Evolutionary conservation across 2,888 invertebrate genomes (phyloP), one percentile per base, ranked within the genome.

Genomic region (Hipparchia semele): DNA sequence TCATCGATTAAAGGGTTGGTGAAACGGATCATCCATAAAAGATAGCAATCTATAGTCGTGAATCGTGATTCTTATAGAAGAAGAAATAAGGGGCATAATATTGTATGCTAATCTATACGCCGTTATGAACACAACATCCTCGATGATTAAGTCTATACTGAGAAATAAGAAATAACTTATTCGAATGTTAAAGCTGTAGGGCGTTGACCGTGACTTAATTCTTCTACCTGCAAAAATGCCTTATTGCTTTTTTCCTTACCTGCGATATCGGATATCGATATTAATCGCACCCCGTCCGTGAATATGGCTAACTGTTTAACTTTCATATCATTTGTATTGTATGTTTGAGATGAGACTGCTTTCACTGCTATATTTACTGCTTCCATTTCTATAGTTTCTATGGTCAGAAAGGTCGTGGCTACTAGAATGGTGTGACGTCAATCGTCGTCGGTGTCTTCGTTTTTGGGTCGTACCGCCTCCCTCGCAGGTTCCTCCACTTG

Each of bases 141-240:
- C 62, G 71, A 60, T 60, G 45, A 66, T 62, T 54, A 74, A 65
- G 39, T 53, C 13, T 66, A 23, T 23, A 56, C 68, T 65, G 65
- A 69, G 72, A 69, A 74, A 45, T 66, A 46, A 65, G 2, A 65
- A 65, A 65, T 65, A 23, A 65, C 10, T 65, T 65, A 54, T 70
- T 65, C 45, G 54, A 39, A 68, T 71, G 59, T 39, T 39, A 39
- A 68, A 53, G 64, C 9, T 12, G 49, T 62, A 51, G 74, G 64
- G 59, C 72, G 74, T 54, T 74, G 74, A 74, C 74, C 65, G 68
- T 64, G 51, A 33, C 9, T 33, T 74, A 71, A 59, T 68, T 67
- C 2, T 10, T 45, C 33, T 58, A 71, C 59, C 65, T 53, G 65
- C 65, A 33, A 65, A 65, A 65, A 65, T 33, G 65, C 23, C 23